These are phyloP conservation scores for Podargus strigoides DNA, from an alignment of 2,797 vertebrate species.

Conservation along the genomic window DNA sequence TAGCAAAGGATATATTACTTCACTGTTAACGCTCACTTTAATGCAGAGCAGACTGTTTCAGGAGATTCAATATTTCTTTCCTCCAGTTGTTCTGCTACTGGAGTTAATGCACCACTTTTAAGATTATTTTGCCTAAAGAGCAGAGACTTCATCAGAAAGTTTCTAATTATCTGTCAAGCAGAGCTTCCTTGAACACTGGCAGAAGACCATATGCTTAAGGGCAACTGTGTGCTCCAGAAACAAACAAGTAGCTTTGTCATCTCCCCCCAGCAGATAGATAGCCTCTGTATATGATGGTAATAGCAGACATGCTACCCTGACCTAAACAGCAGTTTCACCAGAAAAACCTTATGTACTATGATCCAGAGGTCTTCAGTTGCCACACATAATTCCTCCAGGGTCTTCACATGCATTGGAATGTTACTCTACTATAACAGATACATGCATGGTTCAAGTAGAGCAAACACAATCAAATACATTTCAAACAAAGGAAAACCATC, in stretches of 20 bases:
- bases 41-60: background rate
- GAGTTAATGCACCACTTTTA: background rate
- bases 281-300: background rate
- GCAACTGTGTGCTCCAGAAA: background rate
- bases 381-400: background rate
- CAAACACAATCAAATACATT: background rate
- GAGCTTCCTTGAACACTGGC: background rate
- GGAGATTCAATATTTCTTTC: background rate
- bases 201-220: slow-evolving; percentile 2
- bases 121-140: background rate
- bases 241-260: background rate
- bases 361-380: background rate
- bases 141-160: background rate
- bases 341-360: background rate
- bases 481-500: background rate
- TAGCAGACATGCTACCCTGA: background rate
- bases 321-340: background rate
- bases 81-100: background rate
- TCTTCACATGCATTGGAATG: background rate
- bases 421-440: background rate
- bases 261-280: background rate
- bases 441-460: background rate
- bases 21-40: background rate
- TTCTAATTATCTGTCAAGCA: slow-evolving; percentile 9
- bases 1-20: background rate